Evolutionary conservation across 2,113 vertebrate genomes (phyloP).

Genomic region (Mohoua ochrocephala): DNA sequence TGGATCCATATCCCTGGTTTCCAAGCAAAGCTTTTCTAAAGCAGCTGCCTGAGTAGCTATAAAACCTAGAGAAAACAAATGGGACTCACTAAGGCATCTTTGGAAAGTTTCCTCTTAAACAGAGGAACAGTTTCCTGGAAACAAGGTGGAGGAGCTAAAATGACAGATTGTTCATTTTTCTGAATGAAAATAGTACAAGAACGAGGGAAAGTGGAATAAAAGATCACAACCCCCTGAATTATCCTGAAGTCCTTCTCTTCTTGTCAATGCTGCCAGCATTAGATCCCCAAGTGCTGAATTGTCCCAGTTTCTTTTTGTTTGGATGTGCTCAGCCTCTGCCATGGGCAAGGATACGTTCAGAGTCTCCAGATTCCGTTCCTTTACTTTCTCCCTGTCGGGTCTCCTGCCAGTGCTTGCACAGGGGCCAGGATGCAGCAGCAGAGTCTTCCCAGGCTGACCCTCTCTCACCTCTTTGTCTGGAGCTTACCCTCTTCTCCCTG

Average conservation of each 20-base stretch:
- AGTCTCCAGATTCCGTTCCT: background rate
- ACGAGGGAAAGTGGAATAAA: background rate
- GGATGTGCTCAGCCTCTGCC: background rate
- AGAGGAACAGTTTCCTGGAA: background rate
- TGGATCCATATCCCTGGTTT: background rate
- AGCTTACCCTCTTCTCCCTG: background rate
- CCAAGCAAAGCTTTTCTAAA: background rate
- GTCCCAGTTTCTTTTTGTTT: background rate
- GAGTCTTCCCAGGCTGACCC: background rate
- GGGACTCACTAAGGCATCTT: background rate
- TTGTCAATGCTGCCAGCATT: accelerated
- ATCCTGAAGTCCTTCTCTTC: background rate
- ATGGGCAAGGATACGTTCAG: background rate
- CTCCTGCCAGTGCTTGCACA: accelerated
- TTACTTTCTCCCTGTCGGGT: background rate
- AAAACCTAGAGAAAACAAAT: background rate
- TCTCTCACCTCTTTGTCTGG: background rate
- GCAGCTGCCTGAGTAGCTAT: background rate
- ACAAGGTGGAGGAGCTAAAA: background rate
- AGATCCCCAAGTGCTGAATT: background rate
- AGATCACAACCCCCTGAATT: background rate
- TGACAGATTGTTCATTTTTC: background rate
- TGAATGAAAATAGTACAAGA: background rate
- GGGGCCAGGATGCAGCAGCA: background rate
- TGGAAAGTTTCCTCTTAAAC: background rate